These are phyloP conservation scores for Rotaria macrura DNA, from an alignment of 2,888 invertebrate species.

Conservation along the genomic window DNA sequence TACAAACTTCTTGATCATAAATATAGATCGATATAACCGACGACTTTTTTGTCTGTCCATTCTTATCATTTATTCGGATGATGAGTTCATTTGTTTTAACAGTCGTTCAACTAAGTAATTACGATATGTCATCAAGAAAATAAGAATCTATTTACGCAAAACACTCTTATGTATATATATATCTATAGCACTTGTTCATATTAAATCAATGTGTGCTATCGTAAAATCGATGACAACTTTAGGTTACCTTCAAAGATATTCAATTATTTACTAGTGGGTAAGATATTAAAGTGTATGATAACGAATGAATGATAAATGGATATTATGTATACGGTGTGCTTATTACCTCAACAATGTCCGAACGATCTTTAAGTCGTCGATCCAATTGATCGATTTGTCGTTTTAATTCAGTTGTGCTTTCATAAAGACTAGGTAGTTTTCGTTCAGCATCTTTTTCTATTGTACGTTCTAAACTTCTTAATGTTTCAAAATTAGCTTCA, in stretches of 20 bases:
- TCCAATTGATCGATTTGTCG: not conserved
- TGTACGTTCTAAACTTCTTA: not conserved
- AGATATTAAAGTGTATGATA: not conserved
- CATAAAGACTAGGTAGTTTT: not conserved
- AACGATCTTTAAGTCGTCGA: not conserved
- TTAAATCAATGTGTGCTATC: not conserved
- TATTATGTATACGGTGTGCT: too few species aligned
- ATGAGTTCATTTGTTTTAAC: not conserved
- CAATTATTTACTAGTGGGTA: not conserved
- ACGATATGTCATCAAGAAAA: not conserved
- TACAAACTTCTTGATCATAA: not conserved
- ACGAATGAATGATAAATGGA: not conserved
- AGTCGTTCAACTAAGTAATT: not conserved
- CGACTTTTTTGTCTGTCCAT: not conserved
- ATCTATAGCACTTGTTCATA: not conserved
- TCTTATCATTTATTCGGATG: not conserved
- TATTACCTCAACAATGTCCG: not conserved
- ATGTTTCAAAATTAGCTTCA: conserved; percentile 10
- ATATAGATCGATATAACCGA: not conserved
- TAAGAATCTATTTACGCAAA: too few species aligned
- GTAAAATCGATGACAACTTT: not conserved
- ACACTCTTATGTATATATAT: too few species aligned
- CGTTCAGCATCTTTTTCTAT: not conserved
- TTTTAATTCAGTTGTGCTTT: not conserved
- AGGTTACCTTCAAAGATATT: not conserved